Base-by-base conservation (phyloP, 2,113 vertebrate species). In the Pachycephala philippinensis region DNA sequence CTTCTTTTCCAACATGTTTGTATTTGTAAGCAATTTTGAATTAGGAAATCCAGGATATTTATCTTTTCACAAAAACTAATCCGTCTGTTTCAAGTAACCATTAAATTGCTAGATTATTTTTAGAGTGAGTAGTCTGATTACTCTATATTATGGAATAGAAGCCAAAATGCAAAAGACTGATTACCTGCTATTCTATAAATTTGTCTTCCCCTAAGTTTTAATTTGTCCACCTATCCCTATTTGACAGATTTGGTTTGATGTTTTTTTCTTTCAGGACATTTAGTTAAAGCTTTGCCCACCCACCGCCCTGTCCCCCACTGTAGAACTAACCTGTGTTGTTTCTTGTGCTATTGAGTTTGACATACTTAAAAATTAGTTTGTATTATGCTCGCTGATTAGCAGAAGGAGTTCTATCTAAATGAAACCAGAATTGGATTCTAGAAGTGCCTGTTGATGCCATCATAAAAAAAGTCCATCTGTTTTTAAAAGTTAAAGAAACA, bases 281-380 rank as follows among this genome's bases (percentile, higher is more conserved):
- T 47, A 89, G 39, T 33, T 80, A 77, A 68, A 80, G 22, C 21
- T 82, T 20, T 0, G 0, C 22, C 10, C 3, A 27, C 2, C 7
- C 20, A 21, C 15, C 0, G 1, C 30, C 24, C 30, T 66, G 20
- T 24, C 15, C 22, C 35, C 33, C 19, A n/a, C 7, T 26, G 22
- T 5, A 59, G 44, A 72, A 74, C 19, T 39, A 47, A 35, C 15
- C 9, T 53, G 13, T 69, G 27, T 30, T 66, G 15, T 60, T 64
- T 68, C 44, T 63, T 63, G 11, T 60, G 63, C n/a, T 87, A 17
- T 5, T 26, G 21, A 75, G 12, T 68, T 49, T 80, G 68, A 68
- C 20, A 47, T 60, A 80, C 70, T 60, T 49, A 12, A 77, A 70
- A 75, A 45, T 68, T 22, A 54, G 11, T 72, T 89, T 28, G 7